Evolutionary conservation across 2,888 invertebrate species (phyloP).

Genomic region (Pediacus dermestoides): DNA sequence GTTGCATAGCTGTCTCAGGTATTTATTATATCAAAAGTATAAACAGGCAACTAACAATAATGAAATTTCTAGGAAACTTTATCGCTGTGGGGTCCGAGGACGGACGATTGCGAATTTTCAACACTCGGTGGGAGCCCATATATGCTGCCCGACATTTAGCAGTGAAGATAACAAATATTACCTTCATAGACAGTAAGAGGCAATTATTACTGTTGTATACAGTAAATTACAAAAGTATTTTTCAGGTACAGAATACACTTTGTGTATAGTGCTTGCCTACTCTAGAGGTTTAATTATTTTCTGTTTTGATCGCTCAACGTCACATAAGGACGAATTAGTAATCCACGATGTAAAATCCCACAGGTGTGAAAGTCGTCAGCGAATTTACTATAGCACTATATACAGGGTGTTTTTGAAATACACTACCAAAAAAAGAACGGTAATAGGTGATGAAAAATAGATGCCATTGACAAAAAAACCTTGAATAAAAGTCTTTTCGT

Average conservation of each 20-base stretch:
- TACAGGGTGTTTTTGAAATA: not conserved
- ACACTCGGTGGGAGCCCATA: constrained; percentile 38
- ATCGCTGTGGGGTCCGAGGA: constrained; percentile 46
- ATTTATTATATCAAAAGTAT: constrained; percentile 6
- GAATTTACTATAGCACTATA: constrained; percentile 5
- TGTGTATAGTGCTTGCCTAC: constrained; percentile 33
- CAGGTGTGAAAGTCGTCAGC: constrained; percentile 28
- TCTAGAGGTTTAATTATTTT: constrained; percentile 32
- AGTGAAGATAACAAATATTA: constrained; percentile 39
- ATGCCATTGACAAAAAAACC: too few relatives aligned
- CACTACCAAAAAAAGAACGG: not conserved
- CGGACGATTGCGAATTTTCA: constrained; percentile 42
- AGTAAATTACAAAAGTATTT: too few relatives aligned
- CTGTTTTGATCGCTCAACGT: constrained; percentile 31
- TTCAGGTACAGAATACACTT: too few relatives aligned
- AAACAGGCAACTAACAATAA: too few relatives aligned
- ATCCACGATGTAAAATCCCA: constrained; percentile 39
- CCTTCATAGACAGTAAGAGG: constrained; percentile 37
- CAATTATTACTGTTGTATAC: constrained; percentile 3
- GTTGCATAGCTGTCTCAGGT: constrained; percentile 44
- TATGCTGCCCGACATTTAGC: constrained; percentile 38
- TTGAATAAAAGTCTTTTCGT: too few relatives aligned
- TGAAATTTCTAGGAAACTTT: constrained; percentile 30
- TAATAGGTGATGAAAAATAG: too few relatives aligned
- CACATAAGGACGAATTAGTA: constrained; percentile 26